Evolutionary conservation across 2,113 vertebrate genomes (phyloP).

Genomic region (Gallinago paraguaiae): DNA sequence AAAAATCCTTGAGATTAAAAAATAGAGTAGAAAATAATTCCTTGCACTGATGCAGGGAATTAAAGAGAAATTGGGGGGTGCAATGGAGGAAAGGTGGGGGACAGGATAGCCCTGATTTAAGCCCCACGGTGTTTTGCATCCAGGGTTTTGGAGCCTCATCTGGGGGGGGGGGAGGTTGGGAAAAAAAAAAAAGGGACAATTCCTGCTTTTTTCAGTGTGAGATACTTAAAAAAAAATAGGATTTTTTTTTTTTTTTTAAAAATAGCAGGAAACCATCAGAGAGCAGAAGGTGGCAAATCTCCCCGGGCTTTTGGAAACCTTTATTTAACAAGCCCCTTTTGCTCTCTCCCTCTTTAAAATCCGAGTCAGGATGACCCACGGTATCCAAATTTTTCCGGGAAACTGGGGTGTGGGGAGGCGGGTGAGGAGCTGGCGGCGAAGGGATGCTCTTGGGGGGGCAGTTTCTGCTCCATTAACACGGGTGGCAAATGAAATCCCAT

Average conservation of each 20-base stretch:
- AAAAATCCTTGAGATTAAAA: neutral
- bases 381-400: neutral
- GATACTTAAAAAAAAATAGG: neutral
- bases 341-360: neutral
- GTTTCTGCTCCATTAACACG: accelerated
- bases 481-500: neutral
- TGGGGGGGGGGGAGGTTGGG: neutral
- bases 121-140: neutral
- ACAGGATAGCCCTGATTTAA: neutral
- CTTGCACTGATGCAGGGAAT: neutral
- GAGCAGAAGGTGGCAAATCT: neutral
- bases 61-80: neutral
- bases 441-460: accelerated
- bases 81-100: neutral
- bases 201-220: neutral
- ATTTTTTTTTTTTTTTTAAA: neutral
- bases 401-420: neutral
- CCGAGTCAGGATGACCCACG: accelerated
- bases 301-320: neutral
- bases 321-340: neutral
- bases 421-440: neutral
- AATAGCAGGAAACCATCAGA: neutral
- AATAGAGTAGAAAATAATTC: neutral
- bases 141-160: neutral
- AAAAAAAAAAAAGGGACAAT: neutral